Base-by-base conservation (phyloP, 2,888 invertebrate species). In the Sericinus montela region DNA sequence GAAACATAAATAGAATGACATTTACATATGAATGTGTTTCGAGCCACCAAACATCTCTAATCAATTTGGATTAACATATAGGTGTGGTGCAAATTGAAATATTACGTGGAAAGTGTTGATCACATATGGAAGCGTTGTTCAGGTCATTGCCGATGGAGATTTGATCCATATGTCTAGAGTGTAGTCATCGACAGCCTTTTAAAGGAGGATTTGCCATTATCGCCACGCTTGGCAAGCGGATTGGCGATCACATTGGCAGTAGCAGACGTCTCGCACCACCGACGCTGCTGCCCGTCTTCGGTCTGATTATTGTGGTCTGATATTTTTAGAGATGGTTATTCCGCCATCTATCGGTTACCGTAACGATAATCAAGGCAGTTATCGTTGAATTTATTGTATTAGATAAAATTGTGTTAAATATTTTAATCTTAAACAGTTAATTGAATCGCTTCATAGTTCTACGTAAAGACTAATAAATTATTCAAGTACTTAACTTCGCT, bases 81-180 rank as follows among this genome's bases (percentile, higher is more conserved):
- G 45, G 36, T 51, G 44, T 37, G 48, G 48, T 55, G 30, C 45
- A 42, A 65, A 69, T 58, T 60, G 52, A 54, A 59, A 62, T 51
- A 58, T 61, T 54, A 70, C 75, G 82, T 82, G 75, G 75, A 66
- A 72, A 80, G 63, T 52, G 60, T 60, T 67, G 62, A 68, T 75
- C 77, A 73, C 69, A 76, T 69, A 80, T 69, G 79, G 80, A 55
- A 56, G 53, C 58, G 56, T 54, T 60, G 69, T 62, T 59, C 70
- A 66, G 83, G 83, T 83, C 83, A 84, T 80, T 84, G 84, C 67
- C 83, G 62, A 71, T 59, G 61, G 65, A 60, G 59, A 69, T 70
- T 66, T 60, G 59, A 59, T 51, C 47, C 43, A 56, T 55, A 62
- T 61, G 62, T 61, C 67, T 59, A 65, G 64, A 64, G 62, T 67